Base-by-base conservation (phyloP, 2,113 vertebrate genomes). In the Edolisoma coerulescens region DNA sequence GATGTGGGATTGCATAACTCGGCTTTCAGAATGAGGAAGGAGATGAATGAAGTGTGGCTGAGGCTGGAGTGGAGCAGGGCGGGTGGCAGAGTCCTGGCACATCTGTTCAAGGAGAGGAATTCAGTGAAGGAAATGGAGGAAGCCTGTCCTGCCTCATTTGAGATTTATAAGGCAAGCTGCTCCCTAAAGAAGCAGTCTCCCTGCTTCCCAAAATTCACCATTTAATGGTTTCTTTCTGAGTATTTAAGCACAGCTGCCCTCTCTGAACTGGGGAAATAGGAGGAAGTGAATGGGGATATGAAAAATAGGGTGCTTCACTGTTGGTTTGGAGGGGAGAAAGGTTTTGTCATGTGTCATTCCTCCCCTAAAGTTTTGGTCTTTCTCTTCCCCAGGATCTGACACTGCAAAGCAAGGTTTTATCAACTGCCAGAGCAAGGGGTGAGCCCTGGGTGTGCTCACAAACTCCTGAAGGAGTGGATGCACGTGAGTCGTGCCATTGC, bases 401-500 rank as follows among this genome's bases (percentile, higher is more conserved):
- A 2, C 11, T 67, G 47, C 35, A 85, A 53, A 49, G 32, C 12
- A n/a, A 68, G 13, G 11, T 80, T 86, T 89, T 44, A 10, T 10
- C 39, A 42, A 1, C 18, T 68, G 12, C 67, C 33, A 80, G 35
- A 60, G 59, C 49, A 75, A 3, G 3, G 50, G 18, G 33, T 39
- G 87, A 27, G 39, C 41, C 35, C 37, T 32, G 42, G 20, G 5
- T 70, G 56, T 65, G 56, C 39, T 61, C 60, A 41, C 2, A 10
- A 32, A 0, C 61, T 16, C 30, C 53, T 63, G 11, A 13, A 52
- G 35, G 49, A 30, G 9, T 21, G 13, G 50, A 11, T 67, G 17
- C 26, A 8, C 0, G 0, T n/a, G 23, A 67, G 42, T 11, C n/a
- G n/a, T n/a, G 16, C 17, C 56, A 42, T 3, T 71, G 52, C 47